A percentile compares a stretch with the other conserved stretches of the same genome.
phyloP scores from a whole-genome alignment of 2,113 vertebrate species.

The Callopanchax toddi region DNA sequence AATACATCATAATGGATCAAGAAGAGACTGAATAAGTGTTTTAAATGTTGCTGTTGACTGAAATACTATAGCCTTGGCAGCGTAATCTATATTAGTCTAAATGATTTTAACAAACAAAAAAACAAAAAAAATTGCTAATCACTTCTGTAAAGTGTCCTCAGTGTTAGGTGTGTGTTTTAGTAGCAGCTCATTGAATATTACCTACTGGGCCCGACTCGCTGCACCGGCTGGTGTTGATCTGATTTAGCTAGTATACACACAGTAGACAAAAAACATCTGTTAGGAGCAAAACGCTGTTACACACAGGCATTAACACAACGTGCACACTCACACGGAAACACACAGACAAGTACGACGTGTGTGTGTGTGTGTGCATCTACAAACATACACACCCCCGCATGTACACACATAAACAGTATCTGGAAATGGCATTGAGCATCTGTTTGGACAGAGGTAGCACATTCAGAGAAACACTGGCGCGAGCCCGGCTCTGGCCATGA shows the following conservation, averaged over 20 bases:
- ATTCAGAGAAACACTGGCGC: constrained; percentile 63
- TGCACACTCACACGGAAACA: constrained; percentile 23
- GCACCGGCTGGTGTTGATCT: constrained; percentile 61
- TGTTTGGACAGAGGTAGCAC: constrained; percentile 64
- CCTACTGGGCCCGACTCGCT: constrained; percentile 56
- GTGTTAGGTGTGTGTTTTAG: constrained; percentile 17
- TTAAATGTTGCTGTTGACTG: too few relatives aligned
- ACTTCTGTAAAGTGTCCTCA: too few relatives aligned
- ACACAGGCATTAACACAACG: constrained; percentile 30
- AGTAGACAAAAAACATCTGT: constrained; percentile 58
- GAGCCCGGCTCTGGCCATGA: constrained; percentile 45
- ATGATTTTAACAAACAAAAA: too few relatives aligned
- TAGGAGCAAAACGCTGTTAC: constrained; percentile 44
- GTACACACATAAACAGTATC: constrained; percentile 46
- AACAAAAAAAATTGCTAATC: too few relatives aligned
- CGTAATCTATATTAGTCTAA: too few relatives aligned
- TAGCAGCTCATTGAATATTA: constrained; percentile 47
- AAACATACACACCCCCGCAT: constrained; percentile 5
- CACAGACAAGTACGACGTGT: constrained; percentile 3
- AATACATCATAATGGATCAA: too few relatives aligned
- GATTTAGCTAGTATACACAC: constrained; percentile 46
- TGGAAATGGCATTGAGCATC: constrained; percentile 68
- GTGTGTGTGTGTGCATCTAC: constrained; percentile 4
- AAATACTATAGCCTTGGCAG: too few relatives aligned
- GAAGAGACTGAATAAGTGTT: too few relatives aligned